Evolutionary conservation across 2,113 vertebrate species (phyloP).

Genomic region (Geothlypis trichas): DNA sequence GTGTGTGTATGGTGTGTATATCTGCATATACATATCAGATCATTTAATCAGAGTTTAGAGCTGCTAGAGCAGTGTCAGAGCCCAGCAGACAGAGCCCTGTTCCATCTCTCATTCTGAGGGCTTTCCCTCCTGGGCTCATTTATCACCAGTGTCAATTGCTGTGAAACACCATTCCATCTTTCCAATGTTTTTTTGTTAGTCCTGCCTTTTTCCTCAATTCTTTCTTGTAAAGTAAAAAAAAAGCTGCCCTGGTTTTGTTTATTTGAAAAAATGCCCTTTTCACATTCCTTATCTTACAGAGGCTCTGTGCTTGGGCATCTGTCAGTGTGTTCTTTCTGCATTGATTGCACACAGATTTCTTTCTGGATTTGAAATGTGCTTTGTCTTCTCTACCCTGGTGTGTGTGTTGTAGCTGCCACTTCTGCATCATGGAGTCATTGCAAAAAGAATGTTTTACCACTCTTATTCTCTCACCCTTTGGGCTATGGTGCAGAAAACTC

Average conservation of each 20-base stretch:
- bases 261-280: conserved; percentile 21
- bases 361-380: background rate
- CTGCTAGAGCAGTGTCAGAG: background rate
- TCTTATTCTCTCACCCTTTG: background rate
- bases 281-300: background rate
- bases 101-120: background rate
- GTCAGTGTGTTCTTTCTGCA: background rate
- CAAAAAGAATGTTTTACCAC: background rate
- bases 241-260: background rate
- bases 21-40: background rate
- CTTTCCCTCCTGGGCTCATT: background rate
- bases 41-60: background rate
- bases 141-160: background rate
- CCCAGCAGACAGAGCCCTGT: background rate
- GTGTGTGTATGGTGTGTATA: background rate
- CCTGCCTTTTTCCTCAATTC: background rate
- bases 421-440: background rate
- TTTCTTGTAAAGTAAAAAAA: background rate
- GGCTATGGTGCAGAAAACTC: background rate
- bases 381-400: background rate
- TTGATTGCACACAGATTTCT: background rate
- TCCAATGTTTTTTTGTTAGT: background rate
- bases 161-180: background rate
- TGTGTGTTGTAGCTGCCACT: background rate
- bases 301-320: background rate